A percentile compares a stretch with the other conserved stretches of the same genome.
Conservation (phyloP, 1,140 invertebrate genomes). For the Teleopsis dalmanni region DNA sequence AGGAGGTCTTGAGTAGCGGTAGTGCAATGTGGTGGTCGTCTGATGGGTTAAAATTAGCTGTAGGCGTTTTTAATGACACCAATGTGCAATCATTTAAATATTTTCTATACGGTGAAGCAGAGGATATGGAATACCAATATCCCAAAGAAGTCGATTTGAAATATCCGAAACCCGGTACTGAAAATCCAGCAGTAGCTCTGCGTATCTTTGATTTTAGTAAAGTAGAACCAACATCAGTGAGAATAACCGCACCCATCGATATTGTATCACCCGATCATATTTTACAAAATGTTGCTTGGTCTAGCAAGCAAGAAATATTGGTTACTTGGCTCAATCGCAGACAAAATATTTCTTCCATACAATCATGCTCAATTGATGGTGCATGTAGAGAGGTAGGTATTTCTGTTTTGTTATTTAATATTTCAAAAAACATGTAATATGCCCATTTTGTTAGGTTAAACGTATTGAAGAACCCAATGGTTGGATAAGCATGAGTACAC, state of each 20-base stretch:
- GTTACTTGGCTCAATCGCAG: constrained; percentile 80
- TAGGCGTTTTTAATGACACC: constrained; percentile 77
- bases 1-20: constrained; percentile 81
- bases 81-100: constrained; percentile 57
- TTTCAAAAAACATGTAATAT: neutral
- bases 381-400: constrained; percentile 27
- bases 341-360: constrained; percentile 59
- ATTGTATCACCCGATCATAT: constrained; percentile 48
- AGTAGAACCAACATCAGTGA: constrained; percentile 22
- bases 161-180: constrained; percentile 77
- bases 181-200: constrained; percentile 67
- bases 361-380: constrained; percentile 23
- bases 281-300: constrained; percentile 66
- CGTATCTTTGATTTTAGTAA: constrained; percentile 56
- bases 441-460: no score
- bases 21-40: constrained; percentile 85
- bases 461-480: constrained; percentile 30
- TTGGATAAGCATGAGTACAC: constrained; percentile 30
- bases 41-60: constrained; percentile 67
- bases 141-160: constrained; percentile 76
- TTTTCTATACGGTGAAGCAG: constrained; percentile 56
- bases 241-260: constrained; percentile 44
- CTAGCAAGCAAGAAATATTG: constrained; percentile 58
- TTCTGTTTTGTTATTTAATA: neutral
- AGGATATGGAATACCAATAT: constrained; percentile 63